phyloP scores from a whole-genome alignment of 92 coral and sea anemone genomes.

The Virgularia gustaviana region DNA sequence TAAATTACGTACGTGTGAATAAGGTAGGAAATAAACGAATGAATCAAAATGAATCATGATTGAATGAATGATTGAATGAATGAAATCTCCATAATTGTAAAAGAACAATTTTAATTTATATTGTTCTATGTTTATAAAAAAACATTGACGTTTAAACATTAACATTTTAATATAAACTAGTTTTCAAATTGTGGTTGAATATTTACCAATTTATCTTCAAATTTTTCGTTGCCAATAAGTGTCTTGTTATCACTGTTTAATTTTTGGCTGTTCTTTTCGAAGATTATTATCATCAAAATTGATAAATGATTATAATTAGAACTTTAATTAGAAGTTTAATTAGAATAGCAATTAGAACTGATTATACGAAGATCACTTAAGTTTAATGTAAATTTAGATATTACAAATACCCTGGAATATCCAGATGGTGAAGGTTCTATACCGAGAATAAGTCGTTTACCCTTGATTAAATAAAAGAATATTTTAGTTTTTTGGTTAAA shows the following conservation, averaged over 20 bases:
- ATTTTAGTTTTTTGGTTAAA: neutral
- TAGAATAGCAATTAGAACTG: neutral
- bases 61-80: no score
- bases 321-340: neutral
- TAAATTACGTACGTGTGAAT: no score
- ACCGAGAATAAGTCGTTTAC: conserved; percentile 35
- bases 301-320: neutral
- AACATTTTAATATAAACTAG: neutral
- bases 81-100: neutral
- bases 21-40: no score
- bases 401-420: conserved; percentile 31
- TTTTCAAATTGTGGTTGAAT: neutral
- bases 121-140: neutral
- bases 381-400: neutral
- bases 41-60: no score
- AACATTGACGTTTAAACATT: neutral
- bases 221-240: no score
- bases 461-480: conserved; percentile 13
- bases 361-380: neutral
- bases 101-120: neutral
- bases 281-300: neutral
- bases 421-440: conserved; percentile 7
- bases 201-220: no score
- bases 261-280: neutral
- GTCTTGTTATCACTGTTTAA: neutral